Evolutionary conservation across 2,888 invertebrate species (phyloP), one percentile per base, ranked within the genome.

Genomic region (Dione juno): DNA sequence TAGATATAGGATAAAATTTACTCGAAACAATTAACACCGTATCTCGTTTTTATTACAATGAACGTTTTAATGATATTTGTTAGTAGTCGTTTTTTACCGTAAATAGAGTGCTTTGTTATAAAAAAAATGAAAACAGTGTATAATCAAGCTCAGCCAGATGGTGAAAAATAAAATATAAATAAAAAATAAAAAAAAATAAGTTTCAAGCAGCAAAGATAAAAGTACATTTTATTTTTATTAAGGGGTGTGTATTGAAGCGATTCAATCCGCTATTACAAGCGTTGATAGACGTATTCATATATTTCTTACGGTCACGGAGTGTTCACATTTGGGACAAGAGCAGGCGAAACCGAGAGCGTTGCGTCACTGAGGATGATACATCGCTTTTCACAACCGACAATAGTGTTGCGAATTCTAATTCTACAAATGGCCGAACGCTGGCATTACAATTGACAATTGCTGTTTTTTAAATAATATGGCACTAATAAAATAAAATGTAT

Each of bases 341-440:
- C 91, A 91, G 86, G 86, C 87, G 90, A 92, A 92, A 92, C 91
- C 88, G 88, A 90, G 90, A 90, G 87, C 86, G 85, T 86, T 87
- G 91, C 92, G 84, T 88, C 88, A 91, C 79, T 77, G 80, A 84
- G 83, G 85, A 88, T 87, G 84, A 87, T 82, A 81, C 84, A 78
- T 83, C 80, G 83, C 77, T 82, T 87, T 86, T 81, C 83, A 86
- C 84, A 85, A 86, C 80, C 80, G 77, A 77, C 81, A 76, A 77
- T 76, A 75, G 75, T 77, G 78, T 81, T 81, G 79, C 78, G 72
- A 80, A 81, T 77, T 79, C 75, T 70, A 75, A 76, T 76, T 72
- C 73, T 74, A 73, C 74, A 77, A 76, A 76, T 74, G 67, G 63
- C 71, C 68, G 72, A 54, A 72, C 69, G 57, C 67, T 69, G 45